Evolutionary conservation across 2,797 vertebrate genomes (phyloP), one percentile per base, ranked within the genome.

Genomic region (Dallia pectoralis): DNA sequence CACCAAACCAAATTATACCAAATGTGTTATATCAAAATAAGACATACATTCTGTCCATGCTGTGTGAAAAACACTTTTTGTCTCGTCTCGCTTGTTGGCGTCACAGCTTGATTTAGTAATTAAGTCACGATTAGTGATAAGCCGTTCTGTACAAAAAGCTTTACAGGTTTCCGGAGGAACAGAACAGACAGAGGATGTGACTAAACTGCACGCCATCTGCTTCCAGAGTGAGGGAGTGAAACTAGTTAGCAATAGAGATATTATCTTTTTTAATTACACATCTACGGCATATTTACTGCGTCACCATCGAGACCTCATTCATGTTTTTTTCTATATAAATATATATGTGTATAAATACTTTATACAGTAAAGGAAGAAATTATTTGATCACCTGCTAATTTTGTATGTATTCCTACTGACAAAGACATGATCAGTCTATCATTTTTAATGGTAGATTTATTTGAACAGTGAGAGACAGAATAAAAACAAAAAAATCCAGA

Each of bases 1-100:
- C 1, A 25, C 53, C n/a, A 25, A 56, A 56, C 22, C 22, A 25
- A 22, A 56, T 22, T 0, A 56, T 22, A 25, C n/a, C 53, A 25
- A 56, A 56, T 56, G n/a, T 56, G 53, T 56, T 53, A 53, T 53
- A 53, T 53, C n/a, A 19, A 53, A 53, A 56, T 56, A 25, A 25
- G 53, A 56, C 8, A 25, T 4, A 56, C 9, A 3, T 56, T 56
- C 22, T 22, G n/a, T 56, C n/a, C 51, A n/a, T 7, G n/a, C n/a
- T 8, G 3, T 16, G 19, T 25, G 53, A 11, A 56, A 25, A 56
- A 22, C 3, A 11, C n/a, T 51, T 8, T 56, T 22, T 22, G 51
- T 6, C 49, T n/a, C 7, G 49, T 22, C n/a, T 56, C 25, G 22
- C 53, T 11, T 56, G 53, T 56, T 56, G 53, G 8, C 3, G 7